phyloP scores from a whole-genome alignment of 2,797 vertebrate species.

The Choloepus didactylus region DNA sequence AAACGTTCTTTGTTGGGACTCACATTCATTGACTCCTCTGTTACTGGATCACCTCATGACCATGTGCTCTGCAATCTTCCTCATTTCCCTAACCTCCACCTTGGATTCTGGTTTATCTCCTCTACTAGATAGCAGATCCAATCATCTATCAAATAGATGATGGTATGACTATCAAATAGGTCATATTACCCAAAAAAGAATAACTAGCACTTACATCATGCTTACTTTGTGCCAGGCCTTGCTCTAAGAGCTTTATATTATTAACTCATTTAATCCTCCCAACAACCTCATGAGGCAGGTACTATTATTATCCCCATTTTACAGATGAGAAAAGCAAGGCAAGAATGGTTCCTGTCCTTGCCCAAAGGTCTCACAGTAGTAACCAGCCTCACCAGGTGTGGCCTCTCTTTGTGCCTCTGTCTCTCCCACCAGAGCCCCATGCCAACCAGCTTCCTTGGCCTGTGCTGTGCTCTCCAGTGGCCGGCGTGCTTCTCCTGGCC shows the following conservation, averaged over 20 bases:
- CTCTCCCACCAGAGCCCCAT: conserved; percentile 63
- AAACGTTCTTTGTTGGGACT: background rate
- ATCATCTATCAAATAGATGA: background rate
- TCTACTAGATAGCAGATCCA: background rate
- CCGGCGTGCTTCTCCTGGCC: conserved; percentile 86
- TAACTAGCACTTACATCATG: rapidly evolving
- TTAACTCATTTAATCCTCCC: background rate
- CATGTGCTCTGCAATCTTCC: background rate
- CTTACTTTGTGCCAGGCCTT: background rate
- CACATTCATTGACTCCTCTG: background rate
- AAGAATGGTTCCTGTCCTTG: background rate
- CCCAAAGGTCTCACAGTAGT: background rate
- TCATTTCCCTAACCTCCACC: background rate
- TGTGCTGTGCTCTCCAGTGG: conserved; percentile 89
- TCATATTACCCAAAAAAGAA: background rate
- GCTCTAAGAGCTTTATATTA: background rate
- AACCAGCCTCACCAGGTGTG: background rate
- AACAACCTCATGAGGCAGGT: background rate
- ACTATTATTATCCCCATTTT: background rate
- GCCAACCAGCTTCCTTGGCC: conserved; percentile 86
- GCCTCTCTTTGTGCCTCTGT: conserved; percentile 3
- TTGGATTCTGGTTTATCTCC: background rate
- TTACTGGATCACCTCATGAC: background rate
- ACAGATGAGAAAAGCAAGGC: conserved; percentile 8
- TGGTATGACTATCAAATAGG: background rate